Percentiles rank a stretch among this genome's conserved stretches.
Conservation (phyloP, 2,888 invertebrate genomes). For the Himalopsyche japonica region DNA sequence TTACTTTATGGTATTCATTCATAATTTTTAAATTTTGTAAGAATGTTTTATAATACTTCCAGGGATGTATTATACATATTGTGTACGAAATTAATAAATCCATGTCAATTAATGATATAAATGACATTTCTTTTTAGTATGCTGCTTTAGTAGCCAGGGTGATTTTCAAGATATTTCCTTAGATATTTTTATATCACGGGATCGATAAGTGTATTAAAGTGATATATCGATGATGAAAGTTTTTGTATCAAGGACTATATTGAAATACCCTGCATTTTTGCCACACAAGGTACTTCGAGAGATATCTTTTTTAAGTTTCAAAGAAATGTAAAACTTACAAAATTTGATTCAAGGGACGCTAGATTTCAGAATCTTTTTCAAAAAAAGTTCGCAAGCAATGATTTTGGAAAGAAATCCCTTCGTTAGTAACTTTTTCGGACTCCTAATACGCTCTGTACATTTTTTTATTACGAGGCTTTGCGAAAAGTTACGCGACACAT, state of each 20-base stretch:
- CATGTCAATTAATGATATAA: too few species aligned
- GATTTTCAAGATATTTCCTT: too few species aligned
- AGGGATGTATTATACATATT: too few species aligned
- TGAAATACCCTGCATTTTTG: background rate
- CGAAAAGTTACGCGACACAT: background rate
- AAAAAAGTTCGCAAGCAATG: background rate
- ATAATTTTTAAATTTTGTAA: too few species aligned
- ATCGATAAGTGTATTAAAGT: too few species aligned
- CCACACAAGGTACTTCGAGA: background rate
- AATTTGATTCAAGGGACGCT: background rate
- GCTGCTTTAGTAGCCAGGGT: too few species aligned
- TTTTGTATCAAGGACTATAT: background rate
- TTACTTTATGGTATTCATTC: too few species aligned
- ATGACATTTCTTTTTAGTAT: too few species aligned
- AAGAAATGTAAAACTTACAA: background rate
- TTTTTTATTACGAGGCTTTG: background rate
- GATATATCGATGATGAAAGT: too few species aligned
- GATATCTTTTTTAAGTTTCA: background rate
- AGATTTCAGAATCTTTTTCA: background rate
- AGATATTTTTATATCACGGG: too few species aligned
- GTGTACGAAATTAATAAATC: too few species aligned
- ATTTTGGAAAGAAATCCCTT: background rate
- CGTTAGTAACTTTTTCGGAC: background rate
- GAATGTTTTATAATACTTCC: too few species aligned
- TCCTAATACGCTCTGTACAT: background rate